These are phyloP conservation scores for Capromys pilorides DNA, from an alignment of 2,797 vertebrate genomes.

Conservation along the genomic window DNA sequence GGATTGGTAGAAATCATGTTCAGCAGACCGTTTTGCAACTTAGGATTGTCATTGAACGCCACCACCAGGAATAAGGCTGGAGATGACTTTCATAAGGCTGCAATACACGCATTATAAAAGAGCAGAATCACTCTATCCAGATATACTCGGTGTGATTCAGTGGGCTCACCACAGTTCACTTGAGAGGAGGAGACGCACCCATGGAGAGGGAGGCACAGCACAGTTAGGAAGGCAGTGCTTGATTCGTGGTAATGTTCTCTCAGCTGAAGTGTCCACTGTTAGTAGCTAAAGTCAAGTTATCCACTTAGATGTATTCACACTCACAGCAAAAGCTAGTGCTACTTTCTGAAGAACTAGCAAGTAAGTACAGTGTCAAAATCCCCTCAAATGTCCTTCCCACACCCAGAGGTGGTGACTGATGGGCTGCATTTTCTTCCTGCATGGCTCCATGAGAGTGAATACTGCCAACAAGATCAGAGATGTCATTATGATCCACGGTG, in stretches of 20 bases:
- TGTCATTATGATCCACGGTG: too few species aligned
- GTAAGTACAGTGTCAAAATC: neutral
- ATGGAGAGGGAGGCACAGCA: too few species aligned
- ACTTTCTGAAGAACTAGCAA: neutral
- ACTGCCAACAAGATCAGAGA: neutral
- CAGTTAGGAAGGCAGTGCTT: neutral
- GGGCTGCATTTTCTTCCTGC: too few species aligned
- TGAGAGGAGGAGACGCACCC: neutral
- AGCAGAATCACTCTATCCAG: neutral
- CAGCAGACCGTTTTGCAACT: neutral
- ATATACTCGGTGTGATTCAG: neutral
- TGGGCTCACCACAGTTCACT: neutral
- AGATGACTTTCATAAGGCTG: neutral
- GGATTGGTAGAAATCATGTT: neutral
- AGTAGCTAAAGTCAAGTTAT: neutral
- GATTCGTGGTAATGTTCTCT: neutral
- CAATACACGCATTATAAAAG: neutral
- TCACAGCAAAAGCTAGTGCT: neutral
- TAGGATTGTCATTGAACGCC: neutral
- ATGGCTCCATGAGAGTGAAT: neutral
- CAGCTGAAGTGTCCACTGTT: neutral
- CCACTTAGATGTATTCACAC: neutral
- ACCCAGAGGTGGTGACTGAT: neutral
- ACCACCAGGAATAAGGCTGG: neutral
- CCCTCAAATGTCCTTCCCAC: neutral